A percentile compares a stretch with the other conserved stretches of the same genome.
phyloP scores from a whole-genome alignment of 2,797 vertebrate species.

The Gymnothorax reevesii region DNA sequence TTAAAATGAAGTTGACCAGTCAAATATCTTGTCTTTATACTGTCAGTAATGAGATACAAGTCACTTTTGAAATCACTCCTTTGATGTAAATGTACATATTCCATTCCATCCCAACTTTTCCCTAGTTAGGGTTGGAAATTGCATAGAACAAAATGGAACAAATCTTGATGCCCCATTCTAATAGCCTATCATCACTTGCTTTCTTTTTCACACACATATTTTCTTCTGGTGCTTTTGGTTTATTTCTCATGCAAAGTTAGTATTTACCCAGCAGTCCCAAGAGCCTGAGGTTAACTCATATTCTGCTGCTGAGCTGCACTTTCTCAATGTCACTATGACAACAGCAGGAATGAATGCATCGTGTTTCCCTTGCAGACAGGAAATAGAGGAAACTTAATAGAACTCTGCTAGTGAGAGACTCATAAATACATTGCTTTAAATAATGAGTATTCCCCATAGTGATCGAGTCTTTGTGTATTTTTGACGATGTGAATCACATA shows the following conservation, averaged over 20 bases:
- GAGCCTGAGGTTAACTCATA: conserved; percentile 70
- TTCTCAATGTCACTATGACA: conserved; percentile 69
- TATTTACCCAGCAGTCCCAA: conserved; percentile 73
- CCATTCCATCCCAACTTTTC: no score
- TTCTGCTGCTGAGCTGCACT: conserved; percentile 69
- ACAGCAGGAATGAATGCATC: conserved; percentile 67
- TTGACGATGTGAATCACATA: not conserved
- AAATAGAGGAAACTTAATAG: conserved; percentile 44
- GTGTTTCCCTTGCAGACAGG: conserved; percentile 70
- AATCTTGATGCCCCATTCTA: not conserved
- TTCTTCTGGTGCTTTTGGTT: conserved; percentile 61
- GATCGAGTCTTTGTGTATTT: not conserved
- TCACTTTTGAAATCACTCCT: no score
- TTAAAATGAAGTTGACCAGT: no score
- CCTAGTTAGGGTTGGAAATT: not conserved
- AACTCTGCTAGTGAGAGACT: conserved; percentile 53
- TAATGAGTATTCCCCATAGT: not conserved
- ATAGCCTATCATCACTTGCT: conserved; percentile 53
- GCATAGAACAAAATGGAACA: not conserved
- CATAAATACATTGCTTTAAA: conserved; percentile 21
- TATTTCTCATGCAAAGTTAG: conserved; percentile 67
- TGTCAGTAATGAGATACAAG: no score
- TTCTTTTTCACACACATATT: conserved; percentile 53
- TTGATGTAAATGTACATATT: no score
- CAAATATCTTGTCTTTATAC: no score